Conservation (phyloP, 2,113 vertebrate genomes). For the Microcebus murinus region DNA sequence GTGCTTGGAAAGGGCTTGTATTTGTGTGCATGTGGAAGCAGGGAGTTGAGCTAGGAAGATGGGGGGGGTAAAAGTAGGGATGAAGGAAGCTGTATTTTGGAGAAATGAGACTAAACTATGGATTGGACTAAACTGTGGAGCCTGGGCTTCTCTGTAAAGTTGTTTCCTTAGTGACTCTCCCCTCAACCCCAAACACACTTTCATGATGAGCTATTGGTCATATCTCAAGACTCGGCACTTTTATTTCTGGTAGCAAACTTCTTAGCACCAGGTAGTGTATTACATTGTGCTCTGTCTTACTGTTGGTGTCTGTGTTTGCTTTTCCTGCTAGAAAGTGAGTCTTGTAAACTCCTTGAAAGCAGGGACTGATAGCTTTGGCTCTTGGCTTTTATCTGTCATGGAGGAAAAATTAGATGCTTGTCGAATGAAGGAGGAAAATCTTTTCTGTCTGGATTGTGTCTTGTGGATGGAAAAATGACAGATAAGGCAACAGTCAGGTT, state of each 20-base stretch:
- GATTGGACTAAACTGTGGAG: neutral
- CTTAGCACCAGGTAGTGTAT: neutral
- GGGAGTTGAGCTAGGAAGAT: neutral
- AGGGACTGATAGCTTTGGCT: neutral
- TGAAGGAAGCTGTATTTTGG: conserved; percentile 32
- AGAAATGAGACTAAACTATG: neutral
- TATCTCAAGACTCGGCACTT: conserved; percentile 63
- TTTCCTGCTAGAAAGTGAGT: neutral
- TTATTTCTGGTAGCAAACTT: neutral
- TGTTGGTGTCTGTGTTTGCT: neutral
- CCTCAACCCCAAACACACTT: neutral
- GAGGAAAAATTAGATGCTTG: neutral
- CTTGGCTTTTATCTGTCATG: neutral
- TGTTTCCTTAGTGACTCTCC: neutral
- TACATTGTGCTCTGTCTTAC: neutral
- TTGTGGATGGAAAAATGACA: neutral
- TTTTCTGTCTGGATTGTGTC: neutral
- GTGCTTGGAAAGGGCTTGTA: conserved; percentile 4
- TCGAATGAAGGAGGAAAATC: neutral
- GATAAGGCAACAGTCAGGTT: neutral
- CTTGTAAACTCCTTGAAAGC: neutral
- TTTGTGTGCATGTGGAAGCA: neutral
- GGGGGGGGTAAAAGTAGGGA: neutral
- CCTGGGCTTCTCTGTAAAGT: neutral
- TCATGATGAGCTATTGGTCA: neutral